Base-by-base conservation (phyloP, 2,888 invertebrate genomes). In the Limnephilus marmoratus region DNA sequence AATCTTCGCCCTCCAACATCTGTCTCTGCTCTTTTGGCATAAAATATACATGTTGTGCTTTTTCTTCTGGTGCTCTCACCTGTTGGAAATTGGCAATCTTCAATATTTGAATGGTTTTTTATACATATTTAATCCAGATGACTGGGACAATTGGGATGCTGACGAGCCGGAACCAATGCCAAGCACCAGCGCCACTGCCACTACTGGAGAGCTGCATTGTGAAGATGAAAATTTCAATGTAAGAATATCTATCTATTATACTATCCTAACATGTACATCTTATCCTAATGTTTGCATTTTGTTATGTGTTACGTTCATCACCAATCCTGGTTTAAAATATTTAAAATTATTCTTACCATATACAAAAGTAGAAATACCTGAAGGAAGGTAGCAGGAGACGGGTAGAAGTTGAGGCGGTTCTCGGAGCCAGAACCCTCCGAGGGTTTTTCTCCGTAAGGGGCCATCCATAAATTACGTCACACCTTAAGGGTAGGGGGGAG, bases 141-240 rank as follows among this genome's bases (percentile, higher is more conserved):
- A 97, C 91, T 98, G 98, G 97, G 97, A 98, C 92, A 95, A 96
- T 13, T 98, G 97, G 95, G 96, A 96, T 2, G 95, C 95, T 12
- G 95, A 95, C 9, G 94, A 94, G n/a, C 94, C 94, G 87, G 94
- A 94, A 91, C 29, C 34, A 15, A 80, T 29, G 31, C 49, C 82
- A 34, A 34, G 53, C 95, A 83, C 92, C 94, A 83, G 92, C 45
- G 13, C 45, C 49, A 13, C 15, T 15, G 9, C 49, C 49, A 49
- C 49, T 9, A 94, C 94, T 15, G 95, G 95, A 31, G 96, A 94
- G 31, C 96, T 96, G 0, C 97, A 98, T 94, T 98, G 98, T 94
- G 98, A 98, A 95, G 98, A 99, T 95, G 97, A 97, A 7, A 96
- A 98, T 94, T 98, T 98, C 94, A 98, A 97, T 95, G 97, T 97